Base-by-base conservation (phyloP, 23 tunicate species). In the Aplidium turbinatum region DNA sequence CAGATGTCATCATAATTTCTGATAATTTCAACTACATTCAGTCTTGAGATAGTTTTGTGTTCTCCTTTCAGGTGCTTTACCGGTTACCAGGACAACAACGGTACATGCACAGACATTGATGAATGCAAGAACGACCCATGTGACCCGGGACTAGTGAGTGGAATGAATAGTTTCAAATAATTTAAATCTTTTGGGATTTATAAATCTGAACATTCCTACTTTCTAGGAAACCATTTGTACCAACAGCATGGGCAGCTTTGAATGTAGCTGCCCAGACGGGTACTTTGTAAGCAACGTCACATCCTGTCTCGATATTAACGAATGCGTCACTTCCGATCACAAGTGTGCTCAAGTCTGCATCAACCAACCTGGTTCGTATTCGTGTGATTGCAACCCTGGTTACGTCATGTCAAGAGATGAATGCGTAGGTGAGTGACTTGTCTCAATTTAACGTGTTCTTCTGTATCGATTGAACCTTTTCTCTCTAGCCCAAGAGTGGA, bases 41-140 rank as follows among this genome's bases (percentile, higher is more conserved):
- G n/a, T n/a, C n/a, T n/a, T n/a, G n/a, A n/a, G n/a, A n/a, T n/a
- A n/a, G n/a, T n/a, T n/a, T n/a, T n/a, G n/a, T n/a, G n/a, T n/a
- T n/a, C n/a, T n/a, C n/a, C n/a, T n/a, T n/a, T n/a, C 68, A 88
- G 96, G 4, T 88, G 96, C 55, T 68, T 33, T 68, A 61, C 23
- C 50, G 96, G 96, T 1, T 88, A 42, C 68, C 7, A 21, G 71
- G 73, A 52, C 71, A 47, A 29, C 3, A 16, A 36, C 48, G 50
- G 24, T 27, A 60, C 29, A 3, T 88, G 96, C 36, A 34, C 19
- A 1, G 96, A 88, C 31, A 34, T 88, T 23, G 83, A 88, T 45
- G 96, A 88, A 76, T 88, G 96, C 42, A 3, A 28, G 45, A 40
- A 55, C 0, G 68, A 69, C 64, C 96, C 96, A 19, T 88, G 96